These are phyloP conservation scores for Bombus breviceps DNA, from an alignment of 1,140 invertebrate genomes.

Conservation along the genomic window DNA sequence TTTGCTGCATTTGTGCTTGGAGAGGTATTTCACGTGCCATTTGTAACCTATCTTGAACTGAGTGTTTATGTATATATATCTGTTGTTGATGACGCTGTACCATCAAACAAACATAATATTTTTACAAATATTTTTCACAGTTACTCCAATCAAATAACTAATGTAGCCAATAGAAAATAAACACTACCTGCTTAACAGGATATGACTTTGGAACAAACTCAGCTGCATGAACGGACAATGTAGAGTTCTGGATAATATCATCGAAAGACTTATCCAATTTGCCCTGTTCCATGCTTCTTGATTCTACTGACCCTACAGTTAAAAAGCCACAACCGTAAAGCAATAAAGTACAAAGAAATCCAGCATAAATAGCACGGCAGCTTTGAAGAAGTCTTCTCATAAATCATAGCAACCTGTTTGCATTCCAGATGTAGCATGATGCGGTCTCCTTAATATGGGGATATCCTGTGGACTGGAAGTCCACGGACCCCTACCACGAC, in stretches of 20 bases:
- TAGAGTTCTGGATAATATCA: conserved; percentile 71
- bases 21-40: conserved; percentile 59
- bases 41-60: conserved; percentile 69
- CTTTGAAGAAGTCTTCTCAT: neutral
- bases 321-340: neutral
- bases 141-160: neutral
- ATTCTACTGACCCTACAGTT: conserved; percentile 3
- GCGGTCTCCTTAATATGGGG: conserved; percentile 60
- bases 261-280: conserved; percentile 23
- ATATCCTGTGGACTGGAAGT: conserved; percentile 37
- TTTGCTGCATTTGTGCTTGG: neutral
- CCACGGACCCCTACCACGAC: conserved; percentile 7
- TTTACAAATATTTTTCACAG: neutral
- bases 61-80: conserved; percentile 32
- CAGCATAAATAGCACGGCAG: neutral
- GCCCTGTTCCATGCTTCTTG: neutral
- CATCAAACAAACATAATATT: neutral
- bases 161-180: neutral
- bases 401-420: conserved; percentile 35
- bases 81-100: conserved; percentile 3
- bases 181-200: neutral
- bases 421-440: conserved; percentile 19
- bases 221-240: conserved; percentile 70
- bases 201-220: conserved; percentile 72
- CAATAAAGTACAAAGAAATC: neutral